phyloP scores from a whole-genome alignment of 92 coral and sea anemone species.

The Nematostella vectensis region DNA sequence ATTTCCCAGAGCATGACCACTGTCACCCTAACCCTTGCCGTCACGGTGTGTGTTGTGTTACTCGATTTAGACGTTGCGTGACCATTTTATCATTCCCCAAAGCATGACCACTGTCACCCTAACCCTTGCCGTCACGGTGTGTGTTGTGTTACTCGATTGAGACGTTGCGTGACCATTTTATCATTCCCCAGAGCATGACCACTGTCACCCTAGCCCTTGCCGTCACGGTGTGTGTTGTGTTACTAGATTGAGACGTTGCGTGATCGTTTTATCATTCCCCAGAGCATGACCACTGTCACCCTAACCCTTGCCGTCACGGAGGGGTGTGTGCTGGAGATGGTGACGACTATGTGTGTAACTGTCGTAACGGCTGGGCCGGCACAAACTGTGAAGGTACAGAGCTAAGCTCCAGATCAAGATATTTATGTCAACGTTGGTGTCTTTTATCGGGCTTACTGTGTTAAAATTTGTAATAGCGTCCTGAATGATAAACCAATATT shows the following conservation, averaged over 20 bases:
- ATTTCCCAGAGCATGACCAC: too few species aligned
- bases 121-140: constrained; percentile 96
- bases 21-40: constrained; percentile 98
- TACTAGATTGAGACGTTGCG: too few species aligned
- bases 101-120: constrained; percentile 88
- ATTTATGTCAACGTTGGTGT: background rate
- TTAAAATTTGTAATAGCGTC: too few species aligned
- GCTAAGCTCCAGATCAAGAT: background rate
- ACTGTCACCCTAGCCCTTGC: constrained; percentile 95
- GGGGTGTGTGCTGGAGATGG: constrained; percentile 82
- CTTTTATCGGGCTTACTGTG: too few species aligned
- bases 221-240: constrained; percentile 92
- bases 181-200: too few species aligned
- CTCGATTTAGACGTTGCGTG: too few species aligned
- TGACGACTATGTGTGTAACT: constrained; percentile 63
- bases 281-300: constrained; percentile 88
- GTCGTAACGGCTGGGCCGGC: constrained; percentile 81
- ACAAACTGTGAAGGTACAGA: constrained; percentile 77
- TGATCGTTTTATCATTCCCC: too few species aligned
- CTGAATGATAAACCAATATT: too few species aligned
- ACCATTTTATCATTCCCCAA: too few species aligned
- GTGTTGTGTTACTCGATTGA: too few species aligned
- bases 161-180: too few species aligned
- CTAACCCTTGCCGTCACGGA: constrained; percentile 93
- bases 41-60: too few species aligned